Base-by-base conservation (phyloP, 2,797 vertebrate genomes). In the Myotis daubentonii region DNA sequence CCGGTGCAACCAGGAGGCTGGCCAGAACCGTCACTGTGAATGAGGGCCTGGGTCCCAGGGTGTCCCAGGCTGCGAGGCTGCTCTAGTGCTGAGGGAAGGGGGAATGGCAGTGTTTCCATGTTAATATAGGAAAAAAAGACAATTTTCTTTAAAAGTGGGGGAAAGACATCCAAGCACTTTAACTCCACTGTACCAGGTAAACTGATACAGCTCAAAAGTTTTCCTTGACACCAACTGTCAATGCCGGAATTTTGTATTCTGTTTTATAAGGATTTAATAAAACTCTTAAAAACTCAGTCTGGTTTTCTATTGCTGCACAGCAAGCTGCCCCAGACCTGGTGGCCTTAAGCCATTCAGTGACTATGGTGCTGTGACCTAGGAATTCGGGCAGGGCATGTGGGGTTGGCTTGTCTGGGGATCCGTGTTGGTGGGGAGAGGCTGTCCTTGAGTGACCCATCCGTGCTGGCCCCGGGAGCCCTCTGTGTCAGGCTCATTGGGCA, bases 211-310 rank as follows among this genome's bases (percentile, higher is more conserved):
- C 98, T 97, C 97, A 97, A 94, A 97, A 96, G 97, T 97, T 98
- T 97, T 98, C 97, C 97, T 98, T 97, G 97, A 96, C 98, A 98
- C 97, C 98, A 96, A 97, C 98, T 97, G 97, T 98, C 98, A 23
- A 98, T 96, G 98, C 98, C 98, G 97, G 98, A 97, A 97, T 98
- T 98, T 99, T 99, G 98, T 99, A 98, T 98, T 98, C 98, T 98
- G 98, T 98, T 98, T 99, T 99, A 97, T 98, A 98, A 98, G 97
- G 97, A 98, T 98, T 98, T 98, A 98, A 98, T 98, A 98, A 98
- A 98, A 96, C 97, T 91, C 97, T 82, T 98, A 97, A 97, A 98
- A 98, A 97, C 0, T 6, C 2, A 0, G 41, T 57, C 17, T 1
- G 12, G 33, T 11, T 33, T 74, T 70, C 72, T 1, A 16, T 7